A percentile compares a stretch with the other conserved stretches of the same genome.
These are phyloP conservation scores for Drosophila pandora DNA, from an alignment of 1,140 invertebrate species.

Conservation along the genomic window DNA sequence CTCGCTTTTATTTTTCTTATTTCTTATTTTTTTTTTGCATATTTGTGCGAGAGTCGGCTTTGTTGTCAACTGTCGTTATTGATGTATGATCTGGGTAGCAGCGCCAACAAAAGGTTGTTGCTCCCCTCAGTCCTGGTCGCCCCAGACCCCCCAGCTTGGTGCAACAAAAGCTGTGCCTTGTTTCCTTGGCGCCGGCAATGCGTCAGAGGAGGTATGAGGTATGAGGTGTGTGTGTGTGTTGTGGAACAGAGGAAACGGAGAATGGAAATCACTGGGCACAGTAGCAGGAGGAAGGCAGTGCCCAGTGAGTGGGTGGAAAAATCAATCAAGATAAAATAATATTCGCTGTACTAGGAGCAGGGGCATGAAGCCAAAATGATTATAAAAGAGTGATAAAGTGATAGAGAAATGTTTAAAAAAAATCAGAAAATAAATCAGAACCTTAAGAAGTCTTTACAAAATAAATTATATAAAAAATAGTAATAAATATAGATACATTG, in stretches of 20 bases:
- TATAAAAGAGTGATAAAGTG: background rate
- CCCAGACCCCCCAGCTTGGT: background rate
- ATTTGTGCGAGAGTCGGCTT: slow-evolving; percentile 38
- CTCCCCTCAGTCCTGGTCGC: slow-evolving; percentile 1
- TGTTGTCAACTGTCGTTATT: slow-evolving; percentile 78
- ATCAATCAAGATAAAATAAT: background rate
- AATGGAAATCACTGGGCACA: too few relatives aligned
- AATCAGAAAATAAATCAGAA: background rate
- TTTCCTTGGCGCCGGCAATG: slow-evolving; percentile 39
- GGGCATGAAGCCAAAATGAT: background rate
- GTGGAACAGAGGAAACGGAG: background rate
- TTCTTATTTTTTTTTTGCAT: slow-evolving; percentile 45
- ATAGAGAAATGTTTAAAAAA: background rate
- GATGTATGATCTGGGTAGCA: slow-evolving; percentile 79
- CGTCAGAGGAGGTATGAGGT: background rate
- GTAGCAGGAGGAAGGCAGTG: background rate
- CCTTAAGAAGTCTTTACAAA: too few relatives aligned
- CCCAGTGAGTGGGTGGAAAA: background rate
- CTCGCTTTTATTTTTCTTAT: background rate
- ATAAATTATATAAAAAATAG: too few relatives aligned
- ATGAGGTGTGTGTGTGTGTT: too few relatives aligned
- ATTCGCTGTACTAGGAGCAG: too few relatives aligned
- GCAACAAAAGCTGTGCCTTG: slow-evolving; percentile 41
- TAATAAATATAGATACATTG: too few relatives aligned
- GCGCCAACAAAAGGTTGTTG: slow-evolving; percentile 50